These are phyloP conservation scores for Calliphora vicina DNA, from an alignment of 1,140 invertebrate genomes.

Conservation along the genomic window DNA sequence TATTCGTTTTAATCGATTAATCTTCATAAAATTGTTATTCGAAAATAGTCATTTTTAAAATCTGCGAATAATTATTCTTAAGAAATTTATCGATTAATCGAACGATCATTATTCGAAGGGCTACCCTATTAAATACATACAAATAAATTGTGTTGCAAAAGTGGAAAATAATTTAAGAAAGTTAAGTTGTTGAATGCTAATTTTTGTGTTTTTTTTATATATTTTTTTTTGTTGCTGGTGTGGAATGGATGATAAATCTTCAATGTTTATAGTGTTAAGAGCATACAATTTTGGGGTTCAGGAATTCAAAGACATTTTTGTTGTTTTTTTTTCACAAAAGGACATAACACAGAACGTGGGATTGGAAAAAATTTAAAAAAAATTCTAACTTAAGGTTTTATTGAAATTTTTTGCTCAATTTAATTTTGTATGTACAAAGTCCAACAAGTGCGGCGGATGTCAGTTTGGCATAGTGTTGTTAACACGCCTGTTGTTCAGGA, in stretches of 20 bases:
- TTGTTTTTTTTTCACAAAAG: not conserved
- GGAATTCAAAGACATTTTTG: no score
- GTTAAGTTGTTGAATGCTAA: conserved; percentile 8
- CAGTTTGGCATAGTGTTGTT: no score
- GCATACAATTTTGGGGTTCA: not conserved
- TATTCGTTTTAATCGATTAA: no score
- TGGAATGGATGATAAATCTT: not conserved
- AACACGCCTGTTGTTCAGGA: no score
- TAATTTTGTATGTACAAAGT: not conserved
- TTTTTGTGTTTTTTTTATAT: not conserved
- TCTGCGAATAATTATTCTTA: no score
- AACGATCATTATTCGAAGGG: no score
- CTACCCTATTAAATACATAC: no score
- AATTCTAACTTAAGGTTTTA: not conserved
- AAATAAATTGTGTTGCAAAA: not conserved
- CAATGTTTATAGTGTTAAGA: not conserved
- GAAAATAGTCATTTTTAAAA: no score
- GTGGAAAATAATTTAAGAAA: not conserved
- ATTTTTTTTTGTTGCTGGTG: not conserved
- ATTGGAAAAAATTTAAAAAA: not conserved
- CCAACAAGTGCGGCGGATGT: not conserved
- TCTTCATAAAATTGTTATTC: no score
- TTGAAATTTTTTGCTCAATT: not conserved
- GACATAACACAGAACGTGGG: not conserved
- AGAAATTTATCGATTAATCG: no score